Base-by-base conservation (phyloP, 2,113 vertebrate genomes). In the Rana temporaria region DNA sequence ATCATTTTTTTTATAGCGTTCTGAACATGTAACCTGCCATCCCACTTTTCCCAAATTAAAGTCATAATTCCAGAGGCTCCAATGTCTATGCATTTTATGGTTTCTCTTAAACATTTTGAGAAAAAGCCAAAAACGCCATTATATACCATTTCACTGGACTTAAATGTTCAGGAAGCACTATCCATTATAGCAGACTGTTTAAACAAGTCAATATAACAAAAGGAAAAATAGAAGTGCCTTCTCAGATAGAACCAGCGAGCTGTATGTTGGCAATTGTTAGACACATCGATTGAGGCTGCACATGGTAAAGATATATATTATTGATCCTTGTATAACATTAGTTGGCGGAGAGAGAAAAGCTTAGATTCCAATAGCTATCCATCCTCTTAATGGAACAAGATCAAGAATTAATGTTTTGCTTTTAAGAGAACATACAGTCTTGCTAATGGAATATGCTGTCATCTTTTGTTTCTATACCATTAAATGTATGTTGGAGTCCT, bases 301-400 rank as follows among this genome's bases (percentile, higher is more conserved):
- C 20, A 57, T 79, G 56, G 64, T 34, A 16, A 24, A 19, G 65
- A 59, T 20, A 69, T 79, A 38, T 57, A 57, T 79, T 68, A 69
- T 79, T 57, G 77, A 59, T 67, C 17, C 19, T 26, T 30, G 52
- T 11, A 18, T 19, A 20, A 12, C 63, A 78, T 78, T 78, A 78
- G 76, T 30, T 63, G n/a, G 11, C 15, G 17, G 12, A 66, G 62
- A 18, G 22, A 0, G 22, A 55, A 38, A 30, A 19, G 60, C 6
- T 67, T 52, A 24, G 30, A 32, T 6, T 79, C 77, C 65, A 22
- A 5, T 42, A 59, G 72, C 8, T 20, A 20, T 57, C 32, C 52
- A 57, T 67, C 64, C 48, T 17, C 38, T 56, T 79, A 68, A 67
- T 67, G 77, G 53, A 66, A 57, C 19, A 8, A n/a, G 63, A 67